These are phyloP conservation scores for Sus cebifrons DNA, from an alignment of 2,797 vertebrate genomes.

Conservation along the genomic window DNA sequence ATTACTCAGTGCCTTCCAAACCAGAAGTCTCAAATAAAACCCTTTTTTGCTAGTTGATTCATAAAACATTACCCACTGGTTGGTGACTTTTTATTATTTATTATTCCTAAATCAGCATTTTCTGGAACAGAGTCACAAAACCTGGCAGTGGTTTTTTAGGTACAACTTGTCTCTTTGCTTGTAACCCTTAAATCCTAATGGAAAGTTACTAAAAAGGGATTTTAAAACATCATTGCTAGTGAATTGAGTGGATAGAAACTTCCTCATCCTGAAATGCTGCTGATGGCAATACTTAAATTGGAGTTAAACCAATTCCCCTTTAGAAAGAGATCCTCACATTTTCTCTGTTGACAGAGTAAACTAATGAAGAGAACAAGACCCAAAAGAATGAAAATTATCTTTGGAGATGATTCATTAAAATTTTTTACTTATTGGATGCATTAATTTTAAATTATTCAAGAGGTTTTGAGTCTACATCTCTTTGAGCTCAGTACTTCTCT, in stretches of 20 bases:
- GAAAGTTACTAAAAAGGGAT: slow-evolving; percentile 25
- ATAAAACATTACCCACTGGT: neutral
- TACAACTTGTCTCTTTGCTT: neutral
- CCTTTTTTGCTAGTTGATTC: neutral
- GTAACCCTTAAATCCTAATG: neutral
- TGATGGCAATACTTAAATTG: neutral
- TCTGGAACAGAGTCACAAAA: neutral
- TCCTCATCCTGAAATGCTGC: neutral
- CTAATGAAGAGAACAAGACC: slow-evolving; percentile 1
- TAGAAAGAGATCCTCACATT: neutral
- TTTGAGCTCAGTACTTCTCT: neutral
- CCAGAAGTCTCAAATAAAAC: neutral
- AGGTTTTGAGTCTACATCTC: neutral
- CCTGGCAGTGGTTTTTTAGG: neutral
- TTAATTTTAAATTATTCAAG: slow-evolving; percentile 6
- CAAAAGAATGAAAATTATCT: neutral
- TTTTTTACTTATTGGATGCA: neutral
- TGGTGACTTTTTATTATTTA: neutral
- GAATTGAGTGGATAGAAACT: neutral
- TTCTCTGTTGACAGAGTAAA: neutral
- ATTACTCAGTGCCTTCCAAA: neutral
- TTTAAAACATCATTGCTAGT: neutral
- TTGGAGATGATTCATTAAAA: neutral
- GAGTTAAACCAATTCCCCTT: neutral
- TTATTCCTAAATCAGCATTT: neutral